Conservation (phyloP, 2,888 invertebrate genomes). For the Acronicta alni region DNA sequence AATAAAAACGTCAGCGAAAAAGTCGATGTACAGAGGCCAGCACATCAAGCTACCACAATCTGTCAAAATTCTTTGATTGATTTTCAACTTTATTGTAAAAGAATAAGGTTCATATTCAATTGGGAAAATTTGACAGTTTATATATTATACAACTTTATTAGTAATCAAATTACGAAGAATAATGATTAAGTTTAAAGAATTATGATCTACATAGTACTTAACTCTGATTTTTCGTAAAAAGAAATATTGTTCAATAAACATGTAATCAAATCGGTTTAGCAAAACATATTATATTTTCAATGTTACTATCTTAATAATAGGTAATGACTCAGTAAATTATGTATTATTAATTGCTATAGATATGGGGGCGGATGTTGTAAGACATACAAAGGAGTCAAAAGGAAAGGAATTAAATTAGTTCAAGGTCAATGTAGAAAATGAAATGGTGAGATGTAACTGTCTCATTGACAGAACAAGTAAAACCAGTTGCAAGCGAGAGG, state of each 20-base stretch:
- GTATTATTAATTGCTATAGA: slow-evolving; percentile 3
- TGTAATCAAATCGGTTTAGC: neutral
- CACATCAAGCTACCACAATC: too few species aligned
- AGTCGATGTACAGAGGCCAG: neutral
- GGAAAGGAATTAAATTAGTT: slow-evolving; percentile 28
- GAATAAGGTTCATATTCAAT: too few species aligned
- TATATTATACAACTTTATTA: too few species aligned
- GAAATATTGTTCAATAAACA: neutral
- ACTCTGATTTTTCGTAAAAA: too few species aligned
- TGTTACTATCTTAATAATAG: neutral
- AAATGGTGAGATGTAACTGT: slow-evolving; percentile 36
- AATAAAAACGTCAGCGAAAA: neutral
- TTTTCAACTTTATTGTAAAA: too few species aligned
- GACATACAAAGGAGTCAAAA: slow-evolving; percentile 7
- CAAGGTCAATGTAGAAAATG: slow-evolving; percentile 36
- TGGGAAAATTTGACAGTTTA: too few species aligned
- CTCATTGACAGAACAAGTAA: slow-evolving; percentile 40
- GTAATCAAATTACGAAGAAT: too few species aligned
- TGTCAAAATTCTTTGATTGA: too few species aligned
- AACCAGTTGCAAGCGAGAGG: slow-evolving; percentile 40
- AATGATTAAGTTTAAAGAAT: too few species aligned
- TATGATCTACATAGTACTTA: too few species aligned
- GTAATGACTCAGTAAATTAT: neutral
- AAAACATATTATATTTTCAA: too few species aligned
- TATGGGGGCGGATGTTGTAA: slow-evolving; percentile 10